These are phyloP conservation scores for Aricia artaxerxes DNA, from an alignment of 2,888 invertebrate genomes.

Conservation along the genomic window DNA sequence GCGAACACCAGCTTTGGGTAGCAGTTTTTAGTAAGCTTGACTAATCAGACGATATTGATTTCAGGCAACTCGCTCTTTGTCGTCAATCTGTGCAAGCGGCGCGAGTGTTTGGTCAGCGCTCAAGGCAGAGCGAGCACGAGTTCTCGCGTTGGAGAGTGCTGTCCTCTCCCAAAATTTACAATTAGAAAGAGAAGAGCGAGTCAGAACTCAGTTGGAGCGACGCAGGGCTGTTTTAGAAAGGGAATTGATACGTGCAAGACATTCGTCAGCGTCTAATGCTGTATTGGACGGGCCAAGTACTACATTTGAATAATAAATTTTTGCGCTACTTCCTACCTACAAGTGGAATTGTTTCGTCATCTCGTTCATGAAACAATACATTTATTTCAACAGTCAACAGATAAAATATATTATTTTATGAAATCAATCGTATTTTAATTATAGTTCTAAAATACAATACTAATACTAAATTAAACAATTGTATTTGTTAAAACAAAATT, in stretches of 20 bases:
- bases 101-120: conserved; percentile 68
- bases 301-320: conserved; percentile 26
- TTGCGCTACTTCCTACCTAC: background rate
- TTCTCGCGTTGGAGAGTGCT: conserved; percentile 64
- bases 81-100: conserved; percentile 59
- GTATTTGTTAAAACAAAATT: background rate
- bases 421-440: background rate
- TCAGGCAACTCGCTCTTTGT: conserved; percentile 61
- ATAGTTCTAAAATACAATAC: background rate
- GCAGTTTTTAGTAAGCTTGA: background rate
- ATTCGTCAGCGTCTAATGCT: conserved; percentile 41
- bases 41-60: background rate
- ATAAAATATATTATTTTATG: background rate
- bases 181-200: conserved; percentile 63
- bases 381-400: background rate
- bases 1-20: too few species aligned
- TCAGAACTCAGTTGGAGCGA: conserved; percentile 66
- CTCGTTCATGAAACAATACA: background rate
- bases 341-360: background rate
- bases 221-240: conserved; percentile 63
- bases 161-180: conserved; percentile 66
- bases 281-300: conserved; percentile 50
- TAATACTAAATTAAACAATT: too few species aligned
- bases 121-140: conserved; percentile 64
- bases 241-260: conserved; percentile 54